A percentile compares a stretch with the other conserved stretches of the same genome.
Evolutionary conservation across 1,140 invertebrate species (phyloP).

Genomic region (Drosophila sechellia): DNA sequence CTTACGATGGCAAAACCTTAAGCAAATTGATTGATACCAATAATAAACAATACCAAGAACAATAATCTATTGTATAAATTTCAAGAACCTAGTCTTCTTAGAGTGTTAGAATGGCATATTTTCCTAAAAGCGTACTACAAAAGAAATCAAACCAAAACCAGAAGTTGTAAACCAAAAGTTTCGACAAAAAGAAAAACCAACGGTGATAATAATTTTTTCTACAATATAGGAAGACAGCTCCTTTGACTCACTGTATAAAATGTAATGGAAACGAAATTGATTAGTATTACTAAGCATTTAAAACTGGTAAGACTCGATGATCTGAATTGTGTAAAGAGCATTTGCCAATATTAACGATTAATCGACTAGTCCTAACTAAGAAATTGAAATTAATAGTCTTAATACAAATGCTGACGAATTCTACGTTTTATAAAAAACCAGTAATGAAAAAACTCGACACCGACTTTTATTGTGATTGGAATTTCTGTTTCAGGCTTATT

Average conservation of each 20-base stretch:
- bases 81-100: slow-evolving; percentile 76
- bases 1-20: slow-evolving; percentile 36
- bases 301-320: slow-evolving; percentile 41
- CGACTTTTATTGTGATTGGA: slow-evolving; percentile 25
- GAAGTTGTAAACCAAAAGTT: slow-evolving; percentile 24
- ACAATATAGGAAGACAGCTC: slow-evolving; percentile 46
- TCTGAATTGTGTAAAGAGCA: slow-evolving; percentile 65
- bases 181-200: slow-evolving; percentile 50
- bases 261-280: slow-evolving; percentile 41
- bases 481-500: slow-evolving; percentile 1
- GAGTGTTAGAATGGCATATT: slow-evolving; percentile 76
- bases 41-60: slow-evolving; percentile 78
- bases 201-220: slow-evolving; percentile 73
- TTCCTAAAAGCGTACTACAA: slow-evolving; percentile 73
- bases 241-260: slow-evolving; percentile 63
- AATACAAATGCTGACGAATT: slow-evolving; percentile 72
- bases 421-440: slow-evolving; percentile 72
- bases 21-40: slow-evolving; percentile 54
- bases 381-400: slow-evolving; percentile 59
- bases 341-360: slow-evolving; percentile 52
- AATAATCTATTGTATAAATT: slow-evolving; percentile 82
- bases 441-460: not conserved
- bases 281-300: slow-evolving; percentile 60
- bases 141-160: slow-evolving; percentile 14
- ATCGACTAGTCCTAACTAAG: slow-evolving; percentile 54